phyloP scores from a whole-genome alignment of 2,888 invertebrate species.

The Cerastoderma edule region DNA sequence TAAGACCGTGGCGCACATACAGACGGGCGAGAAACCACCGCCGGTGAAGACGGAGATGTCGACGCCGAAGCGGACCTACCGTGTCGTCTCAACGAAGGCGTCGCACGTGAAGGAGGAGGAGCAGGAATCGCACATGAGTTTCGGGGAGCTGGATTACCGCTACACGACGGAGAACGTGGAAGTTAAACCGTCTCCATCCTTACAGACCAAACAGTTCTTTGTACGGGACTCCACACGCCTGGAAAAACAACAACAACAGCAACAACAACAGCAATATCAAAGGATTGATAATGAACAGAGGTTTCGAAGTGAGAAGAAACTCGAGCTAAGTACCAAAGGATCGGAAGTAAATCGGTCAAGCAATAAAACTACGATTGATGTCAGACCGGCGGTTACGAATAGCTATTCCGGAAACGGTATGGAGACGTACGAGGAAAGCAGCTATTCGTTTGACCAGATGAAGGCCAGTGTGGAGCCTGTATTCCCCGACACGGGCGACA shows the following conservation, averaged over 20 bases:
- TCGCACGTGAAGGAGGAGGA: slow-evolving; percentile 48
- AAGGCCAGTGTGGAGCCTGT: slow-evolving; percentile 39
- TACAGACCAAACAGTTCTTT: slow-evolving; percentile 46
- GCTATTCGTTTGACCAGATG: slow-evolving; percentile 47
- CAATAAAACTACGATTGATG: slow-evolving; percentile 30
- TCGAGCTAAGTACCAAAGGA: slow-evolving; percentile 27
- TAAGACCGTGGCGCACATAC: slow-evolving; percentile 66
- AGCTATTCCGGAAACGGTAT: not conserved
- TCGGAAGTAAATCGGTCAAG: not conserved
- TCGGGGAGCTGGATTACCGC: slow-evolving; percentile 55
- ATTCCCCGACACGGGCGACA: slow-evolving; percentile 60
- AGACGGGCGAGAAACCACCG: slow-evolving; percentile 57
- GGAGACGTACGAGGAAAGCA: slow-evolving; percentile 42
- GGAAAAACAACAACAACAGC: slow-evolving; percentile 4
- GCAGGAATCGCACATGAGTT: slow-evolving; percentile 54
- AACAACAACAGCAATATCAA: too few relatives aligned
- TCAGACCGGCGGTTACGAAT: not conserved
- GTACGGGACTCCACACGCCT: slow-evolving; percentile 43
- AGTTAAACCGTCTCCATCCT: slow-evolving; percentile 42
- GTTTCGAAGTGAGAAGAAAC: slow-evolving; percentile 46
- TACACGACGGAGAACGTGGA: slow-evolving; percentile 55
- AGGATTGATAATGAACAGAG: slow-evolving; percentile 17
- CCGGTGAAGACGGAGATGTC: slow-evolving; percentile 42
- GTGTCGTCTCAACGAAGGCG: slow-evolving; percentile 60
- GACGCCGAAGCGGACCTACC: slow-evolving; percentile 54